Evolutionary conservation across 2,113 vertebrate genomes (phyloP).

Genomic region (Mugil cephalus): DNA sequence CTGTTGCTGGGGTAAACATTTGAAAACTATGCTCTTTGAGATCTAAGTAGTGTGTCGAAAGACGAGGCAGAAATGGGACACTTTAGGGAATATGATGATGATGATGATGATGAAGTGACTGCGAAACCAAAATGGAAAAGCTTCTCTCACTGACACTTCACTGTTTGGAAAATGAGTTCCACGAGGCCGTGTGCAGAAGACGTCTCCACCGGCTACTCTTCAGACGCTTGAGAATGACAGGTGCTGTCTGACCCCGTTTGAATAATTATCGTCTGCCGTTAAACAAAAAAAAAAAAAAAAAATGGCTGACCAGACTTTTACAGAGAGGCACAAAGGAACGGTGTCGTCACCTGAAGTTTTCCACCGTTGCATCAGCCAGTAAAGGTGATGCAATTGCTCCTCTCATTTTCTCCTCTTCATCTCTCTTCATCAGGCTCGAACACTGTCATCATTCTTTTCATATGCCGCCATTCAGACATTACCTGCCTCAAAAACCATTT

Average conservation of each 20-base stretch:
- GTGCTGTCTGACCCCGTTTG: slow-evolving; percentile 36
- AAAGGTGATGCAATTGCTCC: slow-evolving; percentile 47
- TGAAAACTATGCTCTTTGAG: neutral
- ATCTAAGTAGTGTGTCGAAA: slow-evolving; percentile 9
- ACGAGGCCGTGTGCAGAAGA: neutral
- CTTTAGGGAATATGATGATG: neutral
- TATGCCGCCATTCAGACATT: slow-evolving; percentile 22
- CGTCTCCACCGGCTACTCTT: neutral
- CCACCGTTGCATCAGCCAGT: slow-evolving; percentile 51
- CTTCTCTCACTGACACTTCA: slow-evolving; percentile 1
- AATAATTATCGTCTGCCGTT: slow-evolving; percentile 34
- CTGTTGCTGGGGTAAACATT: neutral
- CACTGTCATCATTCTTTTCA: slow-evolving; percentile 16
- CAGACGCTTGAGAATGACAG: slow-evolving; percentile 23
- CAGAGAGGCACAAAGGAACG: slow-evolving; percentile 17
- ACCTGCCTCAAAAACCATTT: slow-evolving; percentile 16
- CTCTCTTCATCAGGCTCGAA: slow-evolving; percentile 11
- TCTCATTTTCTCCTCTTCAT: slow-evolving; percentile 25
- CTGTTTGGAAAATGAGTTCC: slow-evolving; percentile 11
- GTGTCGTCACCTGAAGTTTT: slow-evolving; percentile 47
- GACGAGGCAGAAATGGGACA: neutral
- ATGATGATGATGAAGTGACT: neutral
- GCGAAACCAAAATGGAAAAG: slow-evolving; percentile 13
- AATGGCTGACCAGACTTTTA: slow-evolving; percentile 17
- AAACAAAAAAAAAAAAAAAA: slow-evolving; percentile 24